These are phyloP conservation scores for Argyresthia goedartella DNA, from an alignment of 2,888 invertebrate species.

Conservation along the genomic window DNA sequence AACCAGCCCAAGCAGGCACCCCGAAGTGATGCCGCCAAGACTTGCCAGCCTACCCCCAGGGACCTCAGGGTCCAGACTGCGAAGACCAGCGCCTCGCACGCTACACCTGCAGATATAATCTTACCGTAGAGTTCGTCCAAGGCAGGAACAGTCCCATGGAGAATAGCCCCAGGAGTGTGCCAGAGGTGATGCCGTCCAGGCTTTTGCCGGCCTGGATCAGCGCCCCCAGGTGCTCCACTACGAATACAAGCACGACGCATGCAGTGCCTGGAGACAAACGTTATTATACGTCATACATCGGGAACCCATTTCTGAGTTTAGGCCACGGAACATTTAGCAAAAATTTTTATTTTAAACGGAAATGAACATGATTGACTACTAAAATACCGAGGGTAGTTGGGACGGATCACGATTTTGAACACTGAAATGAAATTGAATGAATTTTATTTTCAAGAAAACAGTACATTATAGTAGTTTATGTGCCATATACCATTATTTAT, in stretches of 20 bases:
- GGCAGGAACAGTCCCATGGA: conserved; percentile 80
- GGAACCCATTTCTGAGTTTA: too few species aligned
- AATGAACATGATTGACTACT: too few species aligned
- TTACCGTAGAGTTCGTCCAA: conserved; percentile 76
- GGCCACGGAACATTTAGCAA: too few species aligned
- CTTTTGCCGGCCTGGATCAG: conserved; percentile 80
- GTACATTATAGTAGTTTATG: too few species aligned
- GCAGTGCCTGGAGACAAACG: conserved; percentile 50
- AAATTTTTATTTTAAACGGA: too few species aligned
- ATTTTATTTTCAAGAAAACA: too few species aligned
- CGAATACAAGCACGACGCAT: conserved; percentile 77
- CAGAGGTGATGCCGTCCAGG: conserved; percentile 78
- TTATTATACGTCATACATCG: not conserved
- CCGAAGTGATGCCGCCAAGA: conserved; percentile 78
- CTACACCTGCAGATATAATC: conserved; percentile 39
- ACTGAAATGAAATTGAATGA: too few species aligned
- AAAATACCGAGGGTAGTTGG: too few species aligned
- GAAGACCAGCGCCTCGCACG: conserved; percentile 78
- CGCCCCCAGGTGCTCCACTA: conserved; percentile 80
- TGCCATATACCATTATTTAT: too few species aligned
- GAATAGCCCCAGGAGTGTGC: conserved; percentile 78
- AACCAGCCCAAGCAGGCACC: conserved; percentile 78
- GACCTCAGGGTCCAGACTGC: conserved; percentile 80
- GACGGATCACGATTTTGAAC: too few species aligned
- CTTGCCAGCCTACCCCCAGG: conserved; percentile 79